Evolutionary conservation across 2,797 vertebrate genomes (phyloP).

Genomic region (Silurus aristotelis): DNA sequence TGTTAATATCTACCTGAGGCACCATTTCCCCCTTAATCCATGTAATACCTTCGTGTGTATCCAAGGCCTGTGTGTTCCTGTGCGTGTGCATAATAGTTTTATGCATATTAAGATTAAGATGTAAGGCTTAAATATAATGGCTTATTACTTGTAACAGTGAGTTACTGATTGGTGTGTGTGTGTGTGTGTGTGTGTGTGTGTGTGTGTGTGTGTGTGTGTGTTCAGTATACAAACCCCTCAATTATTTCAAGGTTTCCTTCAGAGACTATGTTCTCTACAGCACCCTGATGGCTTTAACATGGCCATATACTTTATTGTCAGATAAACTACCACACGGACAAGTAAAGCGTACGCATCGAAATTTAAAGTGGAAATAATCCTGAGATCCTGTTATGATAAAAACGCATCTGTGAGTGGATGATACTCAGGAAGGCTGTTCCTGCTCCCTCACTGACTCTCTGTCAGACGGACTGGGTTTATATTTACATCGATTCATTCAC

Average conservation of each 20-base stretch:
- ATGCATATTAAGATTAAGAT: too few relatives aligned
- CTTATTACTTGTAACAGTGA: too few relatives aligned
- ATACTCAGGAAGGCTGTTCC: not conserved
- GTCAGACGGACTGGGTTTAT: not conserved
- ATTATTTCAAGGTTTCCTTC: not conserved
- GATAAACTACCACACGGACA: not conserved
- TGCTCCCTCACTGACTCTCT: conserved; percentile 2
- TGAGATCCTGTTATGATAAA: not conserved
- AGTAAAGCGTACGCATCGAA: not conserved
- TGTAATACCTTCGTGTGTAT: not conserved
- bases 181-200: not conserved
- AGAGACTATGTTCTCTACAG: not conserved
- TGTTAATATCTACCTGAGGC: not conserved
- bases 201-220: not conserved
- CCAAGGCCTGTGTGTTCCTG: not conserved
- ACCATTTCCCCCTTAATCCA: not conserved
- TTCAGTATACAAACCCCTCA: not conserved
- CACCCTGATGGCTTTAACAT: conserved; percentile 11
- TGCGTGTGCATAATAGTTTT: not conserved
- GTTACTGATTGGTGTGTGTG: too few relatives aligned
- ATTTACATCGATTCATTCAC: conserved; percentile 15
- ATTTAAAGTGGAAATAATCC: conserved; percentile 1
- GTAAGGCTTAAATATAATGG: too few relatives aligned
- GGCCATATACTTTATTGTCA: conserved; percentile 9
- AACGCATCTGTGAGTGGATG: conserved; percentile 7